These are phyloP conservation scores for Acanthoscelides obtectus DNA, from an alignment of 2,888 invertebrate genomes.

Conservation along the genomic window DNA sequence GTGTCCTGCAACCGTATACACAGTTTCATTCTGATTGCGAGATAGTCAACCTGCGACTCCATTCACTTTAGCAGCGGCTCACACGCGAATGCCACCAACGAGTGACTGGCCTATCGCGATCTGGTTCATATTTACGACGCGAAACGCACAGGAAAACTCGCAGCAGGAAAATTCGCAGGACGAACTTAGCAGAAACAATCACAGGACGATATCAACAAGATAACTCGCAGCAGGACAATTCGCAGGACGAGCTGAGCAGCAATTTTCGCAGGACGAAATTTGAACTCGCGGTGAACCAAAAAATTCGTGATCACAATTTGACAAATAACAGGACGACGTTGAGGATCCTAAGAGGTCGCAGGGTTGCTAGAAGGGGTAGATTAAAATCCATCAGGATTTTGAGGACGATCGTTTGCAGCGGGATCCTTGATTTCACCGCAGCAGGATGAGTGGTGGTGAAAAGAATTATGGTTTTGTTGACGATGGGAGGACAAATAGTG, in stretches of 20 bases:
- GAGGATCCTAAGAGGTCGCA: background rate
- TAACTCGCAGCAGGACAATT: background rate
- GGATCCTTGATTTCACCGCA: background rate
- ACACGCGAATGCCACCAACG: background rate
- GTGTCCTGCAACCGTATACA: background rate
- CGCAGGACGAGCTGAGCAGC: background rate
- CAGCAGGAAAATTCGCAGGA: background rate
- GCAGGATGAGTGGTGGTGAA: constrained; percentile 9
- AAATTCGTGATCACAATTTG: background rate
- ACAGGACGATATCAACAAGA: too few species aligned
- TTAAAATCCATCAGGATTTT: background rate
- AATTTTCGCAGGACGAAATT: too few species aligned
- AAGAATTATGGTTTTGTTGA: constrained; percentile 22
- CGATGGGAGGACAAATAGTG: constrained; percentile 19
- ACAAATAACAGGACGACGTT: background rate
- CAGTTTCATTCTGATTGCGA: background rate
- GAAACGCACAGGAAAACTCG: too few species aligned
- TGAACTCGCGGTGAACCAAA: background rate
- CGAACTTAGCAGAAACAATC: background rate
- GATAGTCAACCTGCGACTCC: background rate
- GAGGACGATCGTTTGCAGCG: background rate
- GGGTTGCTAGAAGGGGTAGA: background rate
- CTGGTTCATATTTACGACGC: background rate
- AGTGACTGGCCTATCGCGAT: background rate
- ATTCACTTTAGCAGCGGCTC: background rate